Base-by-base conservation (phyloP, 2,113 vertebrate species). In the Isurus oxyrinchus region DNA sequence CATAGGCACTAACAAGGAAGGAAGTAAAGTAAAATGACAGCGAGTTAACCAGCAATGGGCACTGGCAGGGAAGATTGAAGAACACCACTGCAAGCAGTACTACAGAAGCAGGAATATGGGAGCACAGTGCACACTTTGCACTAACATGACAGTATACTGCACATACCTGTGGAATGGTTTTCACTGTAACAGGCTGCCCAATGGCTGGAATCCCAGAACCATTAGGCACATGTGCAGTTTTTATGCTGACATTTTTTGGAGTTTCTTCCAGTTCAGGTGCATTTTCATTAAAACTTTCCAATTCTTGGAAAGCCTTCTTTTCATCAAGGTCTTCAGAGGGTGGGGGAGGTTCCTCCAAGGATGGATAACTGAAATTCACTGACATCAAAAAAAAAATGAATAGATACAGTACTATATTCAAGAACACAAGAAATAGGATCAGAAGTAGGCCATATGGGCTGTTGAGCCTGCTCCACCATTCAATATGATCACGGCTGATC, bases 321-420 rank as follows among this genome's bases (percentile, higher is more conserved):
- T 98, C 98, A 72, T 97, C 98, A 31, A 96, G 88, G 96, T 98
- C 97, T 94, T 91, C 16, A 96, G 97, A 94, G 84, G 97, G 97
- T 66, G 97, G 97, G 90, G 96, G 96, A 96, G 98, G 98, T 96
- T 99, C 99, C 97, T 99, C 99, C 96, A 99, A 97, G 31, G 99
- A 98, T 0, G 99, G 99, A 94, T 99, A 99, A 63, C 98, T 99
- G 97, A 99, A 99, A 97, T 99, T 98, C 98, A 99, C 99, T 99
- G 97, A 88, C 97, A 96, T 87, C 97, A 97, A 97, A 55, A 93
- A 93, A 63, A 6, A 19, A 66, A 66, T 63, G 57, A 66, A 94
- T 25, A 21, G 40, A 63, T 61, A 61, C 49, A 94, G 97, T 40
- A 69, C 57, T 79, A 49, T 63, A 95, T 59, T 57, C 40, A 14